Conservation (phyloP, 2,888 invertebrate species). For the Diplazon laetatorius region DNA sequence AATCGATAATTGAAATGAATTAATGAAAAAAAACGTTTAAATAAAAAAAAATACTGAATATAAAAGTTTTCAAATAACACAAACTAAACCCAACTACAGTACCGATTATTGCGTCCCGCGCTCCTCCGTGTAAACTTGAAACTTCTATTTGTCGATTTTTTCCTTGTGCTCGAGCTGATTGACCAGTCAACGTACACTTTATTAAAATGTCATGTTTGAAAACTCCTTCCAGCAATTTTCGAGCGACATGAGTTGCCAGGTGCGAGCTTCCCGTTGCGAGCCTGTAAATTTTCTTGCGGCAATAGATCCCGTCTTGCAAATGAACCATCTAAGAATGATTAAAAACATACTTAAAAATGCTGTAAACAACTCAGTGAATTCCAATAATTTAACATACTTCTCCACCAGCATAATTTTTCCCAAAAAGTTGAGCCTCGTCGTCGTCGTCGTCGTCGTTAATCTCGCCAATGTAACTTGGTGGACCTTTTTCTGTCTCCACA, state of each 20-base stretch:
- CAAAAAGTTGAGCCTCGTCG: conserved; percentile 25
- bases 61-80: not conserved
- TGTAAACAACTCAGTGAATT: not conserved
- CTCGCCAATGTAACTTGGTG: conserved; percentile 1
- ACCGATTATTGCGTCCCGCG: conserved; percentile 25
- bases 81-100: not conserved
- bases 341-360: not conserved
- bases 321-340: conserved; percentile 22
- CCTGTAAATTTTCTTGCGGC: conserved; percentile 9
- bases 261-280: conserved; percentile 9
- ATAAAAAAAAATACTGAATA: not conserved
- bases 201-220: conserved; percentile 14
- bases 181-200: conserved; percentile 26
- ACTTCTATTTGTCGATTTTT: conserved; percentile 20
- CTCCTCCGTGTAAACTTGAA: conserved; percentile 11
- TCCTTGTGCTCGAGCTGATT: conserved; percentile 26
- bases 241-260: conserved; percentile 19
- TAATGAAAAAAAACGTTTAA: not conserved
- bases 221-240: conserved; percentile 22
- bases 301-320: conserved; percentile 18
- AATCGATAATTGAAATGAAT: not conserved
- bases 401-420: conserved; percentile 18
- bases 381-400: conserved; percentile 6
- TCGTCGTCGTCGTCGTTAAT: conserved; percentile 21
- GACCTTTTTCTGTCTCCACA: not conserved